Evolutionary conservation across 2,797 vertebrate genomes (phyloP).

Genomic region (Bothrops alternatus): DNA sequence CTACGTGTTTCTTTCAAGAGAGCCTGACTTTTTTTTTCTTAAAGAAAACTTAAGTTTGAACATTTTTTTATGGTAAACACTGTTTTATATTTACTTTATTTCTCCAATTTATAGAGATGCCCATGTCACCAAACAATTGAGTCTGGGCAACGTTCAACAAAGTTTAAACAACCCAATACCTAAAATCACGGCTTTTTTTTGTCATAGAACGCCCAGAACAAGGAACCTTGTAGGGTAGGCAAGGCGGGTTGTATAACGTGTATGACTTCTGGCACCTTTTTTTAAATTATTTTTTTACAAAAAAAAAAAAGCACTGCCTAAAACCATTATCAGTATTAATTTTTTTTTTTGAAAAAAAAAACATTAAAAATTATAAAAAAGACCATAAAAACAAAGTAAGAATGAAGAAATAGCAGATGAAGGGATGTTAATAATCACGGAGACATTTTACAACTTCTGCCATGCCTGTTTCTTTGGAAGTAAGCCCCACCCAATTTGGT

Average conservation of each 20-base stretch:
- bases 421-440: not conserved
- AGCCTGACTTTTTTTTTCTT: not conserved
- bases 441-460: not conserved
- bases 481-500: not conserved
- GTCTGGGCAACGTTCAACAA: not conserved
- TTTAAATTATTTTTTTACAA: too few species aligned
- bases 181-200: not conserved
- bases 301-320: not conserved
- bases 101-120: not conserved
- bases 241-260: too few species aligned
- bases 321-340: not conserved
- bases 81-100: not conserved
- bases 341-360: not conserved
- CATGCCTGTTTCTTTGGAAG: not conserved
- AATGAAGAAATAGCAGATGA: not conserved
- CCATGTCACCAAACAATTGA: not conserved
- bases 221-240: too few species aligned
- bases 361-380: not conserved
- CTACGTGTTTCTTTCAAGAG: not conserved
- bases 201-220: too few species aligned
- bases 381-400: not conserved
- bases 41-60: too few species aligned
- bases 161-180: not conserved
- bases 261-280: too few species aligned
- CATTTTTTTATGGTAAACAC: not conserved